Evolutionary conservation across 2,113 vertebrate genomes (phyloP), one percentile per base, ranked within the genome.

Genomic region (Platycercus adscitus): DNA sequence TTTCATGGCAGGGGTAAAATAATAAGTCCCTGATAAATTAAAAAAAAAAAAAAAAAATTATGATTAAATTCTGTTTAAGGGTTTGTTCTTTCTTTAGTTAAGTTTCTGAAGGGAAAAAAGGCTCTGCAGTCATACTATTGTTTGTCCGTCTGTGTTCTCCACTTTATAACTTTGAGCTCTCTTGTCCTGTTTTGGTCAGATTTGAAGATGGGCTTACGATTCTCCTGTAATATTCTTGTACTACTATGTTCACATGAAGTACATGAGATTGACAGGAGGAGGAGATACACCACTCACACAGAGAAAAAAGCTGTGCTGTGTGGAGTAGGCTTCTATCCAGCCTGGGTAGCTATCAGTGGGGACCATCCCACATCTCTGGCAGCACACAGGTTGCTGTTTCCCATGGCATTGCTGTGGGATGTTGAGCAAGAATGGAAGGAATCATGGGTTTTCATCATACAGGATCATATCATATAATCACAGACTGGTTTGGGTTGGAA

Each of bases 41-140:
- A 94, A 70, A 55, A 89, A 96, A 97, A 95, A 44, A 12, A 28
- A 9, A 4, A 13, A n/a, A n/a, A n/a, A n/a, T 80, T 92, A 95
- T 91, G 21, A 97, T 97, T 98, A 97, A 96, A 96, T 97, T 97
- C 90, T 78, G 81, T 89, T 80, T 79, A 52, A 97, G 52, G 50
- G 26, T 89, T 97, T 68, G 16, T 77, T 91, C 89, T 81, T 82
- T 26, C 29, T 89, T 85, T 85, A 88, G 49, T 11, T 78, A 58
- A 88, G 53, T 71, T 89, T 85, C 69, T 78, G 47, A 84, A 81
- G 9, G 1, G 8, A n/a, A 68, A 84, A 78, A 35, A 50, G 21
- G 4, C 7, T 50, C 55, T 84, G 17, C 0, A 3, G 24, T 75
- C 46, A 31, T 19, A 8, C 5, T 55, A 5, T 64, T 31, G 37